Conservation (phyloP, 2,797 vertebrate species). For the Dryobates pubescens region DNA sequence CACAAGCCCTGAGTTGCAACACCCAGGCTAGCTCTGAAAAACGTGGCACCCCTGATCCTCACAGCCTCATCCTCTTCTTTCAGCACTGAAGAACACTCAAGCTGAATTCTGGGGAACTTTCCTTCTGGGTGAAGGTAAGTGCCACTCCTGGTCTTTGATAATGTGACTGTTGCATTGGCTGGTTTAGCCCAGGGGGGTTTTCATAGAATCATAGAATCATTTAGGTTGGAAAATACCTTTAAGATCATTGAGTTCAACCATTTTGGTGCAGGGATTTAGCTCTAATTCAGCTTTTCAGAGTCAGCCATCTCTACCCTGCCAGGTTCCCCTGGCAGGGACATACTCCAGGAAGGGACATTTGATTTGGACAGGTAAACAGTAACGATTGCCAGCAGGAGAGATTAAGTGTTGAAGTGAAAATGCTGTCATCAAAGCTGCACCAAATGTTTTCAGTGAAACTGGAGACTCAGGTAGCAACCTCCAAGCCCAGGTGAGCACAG, state of each 20-base stretch:
- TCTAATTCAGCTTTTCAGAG: neutral
- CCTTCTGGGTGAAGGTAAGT: neutral
- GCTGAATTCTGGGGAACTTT: neutral
- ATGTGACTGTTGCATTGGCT: accelerated
- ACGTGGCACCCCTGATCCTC: neutral
- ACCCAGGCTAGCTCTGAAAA: neutral
- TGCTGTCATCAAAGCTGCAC: neutral
- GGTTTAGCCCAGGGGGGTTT: neutral
- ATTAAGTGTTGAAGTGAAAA: constrained; percentile 40
- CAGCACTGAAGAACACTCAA: neutral
- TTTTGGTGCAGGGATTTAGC: neutral
- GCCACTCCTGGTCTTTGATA: neutral
- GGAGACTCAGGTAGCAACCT: neutral
- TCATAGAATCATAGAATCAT: too few relatives aligned
- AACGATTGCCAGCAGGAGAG: neutral
- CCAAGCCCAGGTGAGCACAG: neutral
- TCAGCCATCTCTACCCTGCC: neutral
- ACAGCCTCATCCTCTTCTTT: neutral
- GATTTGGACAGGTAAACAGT: neutral
- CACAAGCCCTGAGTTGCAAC: neutral
- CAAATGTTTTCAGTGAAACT: neutral
- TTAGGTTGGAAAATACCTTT: neutral
- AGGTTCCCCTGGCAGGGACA: neutral
- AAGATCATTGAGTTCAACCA: neutral
- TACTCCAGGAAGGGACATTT: neutral